phyloP scores from a whole-genome alignment of 2,113 vertebrate species.

The Triplophysa rosa region DNA sequence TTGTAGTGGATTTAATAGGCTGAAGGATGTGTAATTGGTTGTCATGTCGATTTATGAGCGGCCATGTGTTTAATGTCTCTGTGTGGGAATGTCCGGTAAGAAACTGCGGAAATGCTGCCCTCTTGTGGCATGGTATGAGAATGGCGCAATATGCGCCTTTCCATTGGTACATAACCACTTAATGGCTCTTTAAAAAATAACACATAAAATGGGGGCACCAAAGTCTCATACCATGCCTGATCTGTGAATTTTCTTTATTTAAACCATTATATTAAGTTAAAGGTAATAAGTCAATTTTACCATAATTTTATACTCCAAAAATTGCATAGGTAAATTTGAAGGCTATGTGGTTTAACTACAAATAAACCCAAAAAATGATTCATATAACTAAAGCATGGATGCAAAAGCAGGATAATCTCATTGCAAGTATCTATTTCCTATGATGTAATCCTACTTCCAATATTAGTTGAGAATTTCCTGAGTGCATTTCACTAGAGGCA shows the following conservation, averaged over 20 bases:
- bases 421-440: not conserved
- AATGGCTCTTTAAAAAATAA: too few species aligned
- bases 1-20: conserved; percentile 33
- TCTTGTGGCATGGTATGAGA: conserved; percentile 38
- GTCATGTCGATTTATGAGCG: conserved; percentile 32
- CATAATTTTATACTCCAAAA: too few species aligned
- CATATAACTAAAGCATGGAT: too few species aligned
- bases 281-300: too few species aligned
- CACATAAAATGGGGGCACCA: too few species aligned
- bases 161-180: too few species aligned
- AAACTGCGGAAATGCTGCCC: conserved; percentile 39
- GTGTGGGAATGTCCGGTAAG: conserved; percentile 1
- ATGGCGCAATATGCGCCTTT: not conserved
- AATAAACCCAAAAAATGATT: too few species aligned
- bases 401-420: conserved; percentile 3
- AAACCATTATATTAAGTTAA: too few species aligned
- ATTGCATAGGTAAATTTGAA: too few species aligned
- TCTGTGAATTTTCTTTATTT: too few species aligned
- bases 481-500: conserved; percentile 25
- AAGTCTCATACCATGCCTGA: too few species aligned
- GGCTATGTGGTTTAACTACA: too few species aligned
- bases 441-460: conserved; percentile 16
- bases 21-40: conserved; percentile 28
- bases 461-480: not conserved
- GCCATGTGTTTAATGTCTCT: not conserved